Evolutionary conservation across 2,113 vertebrate genomes (phyloP).

Genomic region (Stomatorhinus ivindoensis): DNA sequence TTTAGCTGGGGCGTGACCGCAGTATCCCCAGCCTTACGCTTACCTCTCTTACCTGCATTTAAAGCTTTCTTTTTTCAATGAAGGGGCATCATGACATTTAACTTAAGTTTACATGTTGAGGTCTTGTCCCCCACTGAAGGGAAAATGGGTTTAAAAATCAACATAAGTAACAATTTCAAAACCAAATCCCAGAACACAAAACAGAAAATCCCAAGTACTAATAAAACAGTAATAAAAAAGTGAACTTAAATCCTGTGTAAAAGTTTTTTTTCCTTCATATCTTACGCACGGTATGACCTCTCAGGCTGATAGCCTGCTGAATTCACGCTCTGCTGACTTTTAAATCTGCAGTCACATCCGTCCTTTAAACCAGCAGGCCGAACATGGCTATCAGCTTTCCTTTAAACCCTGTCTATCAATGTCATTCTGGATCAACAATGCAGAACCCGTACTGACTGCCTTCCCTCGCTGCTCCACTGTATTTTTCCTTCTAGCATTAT

Average conservation of each 20-base stretch:
- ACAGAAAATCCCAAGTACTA: slow-evolving; percentile 32
- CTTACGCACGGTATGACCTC: slow-evolving; percentile 42
- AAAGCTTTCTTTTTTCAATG: slow-evolving; percentile 24
- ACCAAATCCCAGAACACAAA: neutral
- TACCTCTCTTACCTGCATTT: slow-evolving; percentile 17
- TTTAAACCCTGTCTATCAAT: slow-evolving; percentile 71
- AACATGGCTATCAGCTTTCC: slow-evolving; percentile 71
- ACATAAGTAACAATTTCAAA: slow-evolving; percentile 1
- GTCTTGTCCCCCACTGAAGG: slow-evolving; percentile 5
- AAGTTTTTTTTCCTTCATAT: slow-evolving; percentile 44
- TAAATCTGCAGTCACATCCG: slow-evolving; percentile 59
- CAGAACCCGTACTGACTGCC: slow-evolving; percentile 58
- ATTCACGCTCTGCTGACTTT: slow-evolving; percentile 63
- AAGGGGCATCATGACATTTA: slow-evolving; percentile 16
- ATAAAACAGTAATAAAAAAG: slow-evolving; percentile 42
- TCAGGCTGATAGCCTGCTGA: slow-evolving; percentile 53
- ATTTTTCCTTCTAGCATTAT: slow-evolving; percentile 39
- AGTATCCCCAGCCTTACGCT: slow-evolving; percentile 24
- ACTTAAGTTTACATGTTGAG: slow-evolving; percentile 23
- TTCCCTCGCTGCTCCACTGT: slow-evolving; percentile 50
- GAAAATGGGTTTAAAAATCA: slow-evolving; percentile 19
- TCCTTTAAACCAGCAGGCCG: slow-evolving; percentile 65
- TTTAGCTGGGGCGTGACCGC: slow-evolving; percentile 32
- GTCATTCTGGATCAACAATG: slow-evolving; percentile 73
- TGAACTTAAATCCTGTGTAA: slow-evolving; percentile 42